Percentiles rank a stretch among this genome's conserved stretches.
Conservation (phyloP, 1,140 invertebrate genomes). For the Cardiocondyla obscurior region DNA sequence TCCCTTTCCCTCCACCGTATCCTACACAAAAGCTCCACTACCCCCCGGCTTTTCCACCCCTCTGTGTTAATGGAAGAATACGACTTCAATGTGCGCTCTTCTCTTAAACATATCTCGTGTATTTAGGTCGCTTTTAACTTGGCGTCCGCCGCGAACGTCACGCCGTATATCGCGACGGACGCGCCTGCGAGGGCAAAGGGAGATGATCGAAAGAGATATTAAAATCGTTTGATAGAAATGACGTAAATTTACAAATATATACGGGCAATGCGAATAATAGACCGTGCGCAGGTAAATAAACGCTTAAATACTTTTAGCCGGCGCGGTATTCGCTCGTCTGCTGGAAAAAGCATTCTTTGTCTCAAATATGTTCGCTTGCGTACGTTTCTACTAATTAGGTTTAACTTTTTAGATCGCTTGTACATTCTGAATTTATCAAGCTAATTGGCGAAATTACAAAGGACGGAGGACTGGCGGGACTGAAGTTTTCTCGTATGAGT, state of each 20-base stretch:
- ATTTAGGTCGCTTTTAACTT: slow-evolving; percentile 42
- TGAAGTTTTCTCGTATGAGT: slow-evolving; percentile 24
- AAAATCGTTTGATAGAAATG: background rate
- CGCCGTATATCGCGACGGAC: background rate
- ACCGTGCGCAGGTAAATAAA: background rate
- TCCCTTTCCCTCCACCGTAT: slow-evolving; percentile 22
- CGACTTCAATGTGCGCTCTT: slow-evolving; percentile 33
- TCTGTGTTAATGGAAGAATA: slow-evolving; percentile 70
- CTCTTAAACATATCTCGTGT: slow-evolving; percentile 57
- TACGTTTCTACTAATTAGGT: slow-evolving; percentile 52
- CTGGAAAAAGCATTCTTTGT: slow-evolving; percentile 31
- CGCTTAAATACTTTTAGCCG: slow-evolving; percentile 9
- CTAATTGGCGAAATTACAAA: slow-evolving; percentile 57
- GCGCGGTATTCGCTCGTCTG: background rate
- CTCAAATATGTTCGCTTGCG: slow-evolving; percentile 18
- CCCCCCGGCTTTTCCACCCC: slow-evolving; percentile 44
- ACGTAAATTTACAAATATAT: slow-evolving; percentile 11
- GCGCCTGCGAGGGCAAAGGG: background rate
- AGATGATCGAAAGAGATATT: background rate
- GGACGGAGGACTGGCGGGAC: slow-evolving; percentile 24
- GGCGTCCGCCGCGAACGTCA: background rate
- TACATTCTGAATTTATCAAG: slow-evolving; percentile 51
- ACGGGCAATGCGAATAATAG: background rate
- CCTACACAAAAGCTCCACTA: slow-evolving; percentile 58
- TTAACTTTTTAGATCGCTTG: slow-evolving; percentile 54